A percentile compares a stretch with the other conserved stretches of the same genome.
These are phyloP conservation scores for Ceraclea dissimilis DNA, from an alignment of 2,888 invertebrate genomes.

Conservation along the genomic window DNA sequence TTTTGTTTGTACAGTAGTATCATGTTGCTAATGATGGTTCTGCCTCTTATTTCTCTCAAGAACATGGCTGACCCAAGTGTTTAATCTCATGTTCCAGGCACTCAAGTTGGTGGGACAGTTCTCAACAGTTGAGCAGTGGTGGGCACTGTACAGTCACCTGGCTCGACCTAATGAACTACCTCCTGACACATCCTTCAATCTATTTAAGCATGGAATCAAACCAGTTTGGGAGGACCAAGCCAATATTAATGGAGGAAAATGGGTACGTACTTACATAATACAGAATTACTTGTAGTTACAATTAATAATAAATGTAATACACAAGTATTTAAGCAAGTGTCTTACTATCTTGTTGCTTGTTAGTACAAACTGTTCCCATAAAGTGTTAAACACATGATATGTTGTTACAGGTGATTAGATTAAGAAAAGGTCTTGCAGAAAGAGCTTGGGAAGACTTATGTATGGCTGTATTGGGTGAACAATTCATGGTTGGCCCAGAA, in stretches of 20 bases:
- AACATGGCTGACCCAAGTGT: no score
- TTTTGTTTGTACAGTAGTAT: no score
- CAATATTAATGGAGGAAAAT: slow-evolving; percentile 95
- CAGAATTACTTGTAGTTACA: slow-evolving; percentile 14
- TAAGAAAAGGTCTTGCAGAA: slow-evolving; percentile 90
- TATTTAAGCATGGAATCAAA: slow-evolving; percentile 96
- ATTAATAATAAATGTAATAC: background rate
- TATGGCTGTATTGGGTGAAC: slow-evolving; percentile 97
- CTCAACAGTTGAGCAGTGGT: slow-evolving; percentile 95
- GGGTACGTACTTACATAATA: slow-evolving; percentile 53
- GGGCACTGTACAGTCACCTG: slow-evolving; percentile 90
- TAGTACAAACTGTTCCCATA: no score
- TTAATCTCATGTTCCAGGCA: no score
- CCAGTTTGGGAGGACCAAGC: slow-evolving; percentile 99
- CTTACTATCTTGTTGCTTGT: no score
- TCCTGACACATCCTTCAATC: slow-evolving; percentile 87
- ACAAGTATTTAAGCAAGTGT: no score
- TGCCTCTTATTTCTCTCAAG: no score
- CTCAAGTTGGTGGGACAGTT: slow-evolving; percentile 83
- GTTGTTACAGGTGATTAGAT: slow-evolving; percentile 58
- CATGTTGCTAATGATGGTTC: no score
- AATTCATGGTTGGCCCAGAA: slow-evolving; percentile 97
- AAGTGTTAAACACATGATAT: background rate
- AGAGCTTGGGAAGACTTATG: slow-evolving; percentile 98
- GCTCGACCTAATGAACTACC: slow-evolving; percentile 83